Conservation (phyloP, 2,113 vertebrate genomes). For the Eurypyga helias region DNA sequence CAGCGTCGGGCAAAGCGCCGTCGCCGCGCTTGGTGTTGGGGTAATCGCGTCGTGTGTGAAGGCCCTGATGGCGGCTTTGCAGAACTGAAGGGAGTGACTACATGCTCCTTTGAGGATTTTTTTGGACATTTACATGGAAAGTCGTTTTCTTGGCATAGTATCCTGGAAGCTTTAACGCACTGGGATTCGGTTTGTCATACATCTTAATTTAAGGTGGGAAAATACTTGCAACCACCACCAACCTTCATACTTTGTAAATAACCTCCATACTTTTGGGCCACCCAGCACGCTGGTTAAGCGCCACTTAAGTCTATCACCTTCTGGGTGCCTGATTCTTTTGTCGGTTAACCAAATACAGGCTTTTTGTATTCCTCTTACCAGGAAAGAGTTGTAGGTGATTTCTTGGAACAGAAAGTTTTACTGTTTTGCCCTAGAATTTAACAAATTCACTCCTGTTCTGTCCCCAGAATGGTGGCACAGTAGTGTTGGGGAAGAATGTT, state of each 20-base stretch:
- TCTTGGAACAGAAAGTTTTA: background rate
- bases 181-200: background rate
- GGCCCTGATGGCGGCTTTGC: background rate
- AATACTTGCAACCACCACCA: background rate
- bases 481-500: background rate
- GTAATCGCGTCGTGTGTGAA: background rate
- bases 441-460: background rate
- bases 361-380: background rate
- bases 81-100: background rate
- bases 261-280: background rate
- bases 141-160: rapidly evolving
- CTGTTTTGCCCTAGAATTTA: background rate
- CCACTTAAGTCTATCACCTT: background rate
- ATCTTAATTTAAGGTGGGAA: background rate
- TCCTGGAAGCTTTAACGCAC: background rate
- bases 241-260: background rate
- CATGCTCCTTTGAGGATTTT: background rate
- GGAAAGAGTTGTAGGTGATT: background rate
- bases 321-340: background rate
- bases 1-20: background rate
- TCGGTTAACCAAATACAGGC: background rate
- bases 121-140: background rate
- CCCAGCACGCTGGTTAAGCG: background rate
- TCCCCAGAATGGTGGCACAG: background rate
- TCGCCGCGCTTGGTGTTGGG: background rate